phyloP scores from a whole-genome alignment of 2,113 vertebrate species.

The Apaloderma vittatum region DNA sequence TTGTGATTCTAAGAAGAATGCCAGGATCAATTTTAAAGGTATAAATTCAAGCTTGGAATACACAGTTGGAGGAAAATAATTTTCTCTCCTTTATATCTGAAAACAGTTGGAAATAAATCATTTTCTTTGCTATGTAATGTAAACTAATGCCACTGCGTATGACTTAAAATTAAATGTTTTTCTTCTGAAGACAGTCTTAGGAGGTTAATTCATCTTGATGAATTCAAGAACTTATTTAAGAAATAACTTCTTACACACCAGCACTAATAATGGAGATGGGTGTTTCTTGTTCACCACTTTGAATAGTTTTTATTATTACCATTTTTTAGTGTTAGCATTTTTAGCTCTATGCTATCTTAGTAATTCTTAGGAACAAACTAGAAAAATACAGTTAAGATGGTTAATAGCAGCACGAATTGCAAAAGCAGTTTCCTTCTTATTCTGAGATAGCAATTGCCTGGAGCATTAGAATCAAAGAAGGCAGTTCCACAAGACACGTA shows the following conservation, averaged over 20 bases:
- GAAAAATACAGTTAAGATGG: background rate
- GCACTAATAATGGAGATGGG: background rate
- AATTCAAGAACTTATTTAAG: background rate
- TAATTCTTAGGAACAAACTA: background rate
- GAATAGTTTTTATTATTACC: background rate
- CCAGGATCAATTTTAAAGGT: background rate
- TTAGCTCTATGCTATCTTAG: background rate
- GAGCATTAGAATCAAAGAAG: background rate
- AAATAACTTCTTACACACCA: background rate
- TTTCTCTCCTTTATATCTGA: background rate
- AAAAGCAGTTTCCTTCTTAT: background rate
- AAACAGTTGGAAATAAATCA: constrained; percentile 3
- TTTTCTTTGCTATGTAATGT: background rate
- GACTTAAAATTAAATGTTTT: constrained; percentile 2
- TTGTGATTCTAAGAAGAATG: constrained; percentile 7
- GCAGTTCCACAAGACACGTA: background rate
- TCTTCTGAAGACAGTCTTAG: background rate
- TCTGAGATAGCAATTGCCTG: background rate
- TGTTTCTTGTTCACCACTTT: background rate
- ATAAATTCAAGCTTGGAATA: background rate
- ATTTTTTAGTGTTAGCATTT: background rate
- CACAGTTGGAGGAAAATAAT: background rate
- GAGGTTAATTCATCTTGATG: background rate
- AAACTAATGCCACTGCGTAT: background rate
- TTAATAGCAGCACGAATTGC: background rate